A percentile compares a stretch with the other conserved stretches of the same genome.
phyloP scores from a whole-genome alignment of 2,888 invertebrate genomes.

The Cecidostiba fungosa region DNA sequence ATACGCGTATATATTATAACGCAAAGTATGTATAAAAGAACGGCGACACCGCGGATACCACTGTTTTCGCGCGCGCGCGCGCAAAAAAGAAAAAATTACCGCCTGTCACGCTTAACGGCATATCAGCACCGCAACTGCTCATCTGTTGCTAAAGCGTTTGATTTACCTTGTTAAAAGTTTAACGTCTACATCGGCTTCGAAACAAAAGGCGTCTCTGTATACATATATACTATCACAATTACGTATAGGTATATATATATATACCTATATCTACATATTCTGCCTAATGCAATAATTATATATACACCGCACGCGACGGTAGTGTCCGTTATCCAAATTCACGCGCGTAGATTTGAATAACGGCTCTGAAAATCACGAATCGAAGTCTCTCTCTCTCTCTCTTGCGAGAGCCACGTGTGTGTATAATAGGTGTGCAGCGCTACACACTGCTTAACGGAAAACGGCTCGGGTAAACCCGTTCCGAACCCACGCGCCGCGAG shows the following conservation, averaged over 20 bases:
- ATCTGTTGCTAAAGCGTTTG: not conserved
- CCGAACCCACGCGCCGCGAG: not conserved
- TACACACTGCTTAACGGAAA: not conserved
- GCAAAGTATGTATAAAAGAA: not conserved
- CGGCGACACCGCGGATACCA: not conserved
- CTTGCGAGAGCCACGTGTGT: not conserved
- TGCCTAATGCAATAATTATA: not conserved
- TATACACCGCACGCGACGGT: not conserved
- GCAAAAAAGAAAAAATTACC: not conserved
- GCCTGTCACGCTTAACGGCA: constrained; percentile 16
- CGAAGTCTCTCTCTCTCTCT: not conserved
- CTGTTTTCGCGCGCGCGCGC: not conserved
- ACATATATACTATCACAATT: too few species aligned
- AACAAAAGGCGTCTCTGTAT: not conserved
- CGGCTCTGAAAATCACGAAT: constrained; percentile 13
- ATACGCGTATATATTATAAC: too few species aligned
- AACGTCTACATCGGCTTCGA: not conserved
- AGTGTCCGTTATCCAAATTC: constrained; percentile 8
- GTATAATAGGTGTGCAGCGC: not conserved
- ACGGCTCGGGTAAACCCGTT: not conserved
- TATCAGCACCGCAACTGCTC: not conserved
- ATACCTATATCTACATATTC: too few species aligned
- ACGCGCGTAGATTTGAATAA: constrained; percentile 17
- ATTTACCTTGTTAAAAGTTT: not conserved
- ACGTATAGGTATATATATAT: too few species aligned